These are phyloP conservation scores for Porphyrio hochstetteri DNA, from an alignment of 2,113 vertebrate genomes.

Conservation along the genomic window DNA sequence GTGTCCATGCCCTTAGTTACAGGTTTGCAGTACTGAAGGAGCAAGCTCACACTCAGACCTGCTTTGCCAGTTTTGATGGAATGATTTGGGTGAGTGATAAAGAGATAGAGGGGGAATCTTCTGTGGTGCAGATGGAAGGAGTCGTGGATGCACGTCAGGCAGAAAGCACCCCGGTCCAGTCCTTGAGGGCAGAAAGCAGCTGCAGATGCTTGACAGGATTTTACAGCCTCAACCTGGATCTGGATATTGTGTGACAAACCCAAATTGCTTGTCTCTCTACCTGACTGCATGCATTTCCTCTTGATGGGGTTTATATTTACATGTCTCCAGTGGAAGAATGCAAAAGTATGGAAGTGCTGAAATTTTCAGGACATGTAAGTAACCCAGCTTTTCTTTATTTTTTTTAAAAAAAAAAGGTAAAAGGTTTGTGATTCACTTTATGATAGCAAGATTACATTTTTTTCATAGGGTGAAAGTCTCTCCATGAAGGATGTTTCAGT, in stretches of 20 bases:
- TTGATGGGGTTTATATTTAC: slow-evolving; percentile 24
- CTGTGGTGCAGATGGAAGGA: rapidly evolving
- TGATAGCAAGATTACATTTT: background rate
- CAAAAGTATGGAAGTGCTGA: background rate
- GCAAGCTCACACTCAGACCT: background rate
- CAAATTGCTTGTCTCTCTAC: slow-evolving; percentile 24
- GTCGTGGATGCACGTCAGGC: background rate
- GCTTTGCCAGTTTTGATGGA: background rate
- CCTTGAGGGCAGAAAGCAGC: background rate
- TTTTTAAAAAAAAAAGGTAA: background rate
- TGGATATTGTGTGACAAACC: background rate
- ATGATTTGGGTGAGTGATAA: background rate
- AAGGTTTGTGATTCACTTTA: background rate
- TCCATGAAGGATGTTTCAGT: background rate
- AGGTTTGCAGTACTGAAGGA: background rate
- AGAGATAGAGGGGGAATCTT: background rate
- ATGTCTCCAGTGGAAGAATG: background rate
- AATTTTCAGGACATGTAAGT: background rate
- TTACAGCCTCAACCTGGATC: background rate
- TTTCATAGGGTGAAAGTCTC: background rate
- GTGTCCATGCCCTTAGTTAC: background rate
- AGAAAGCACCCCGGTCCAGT: background rate
- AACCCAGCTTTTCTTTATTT: background rate
- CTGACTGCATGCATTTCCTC: slow-evolving; percentile 7
- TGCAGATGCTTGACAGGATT: background rate